Conservation (phyloP, 2,888 invertebrate species). For the Rhagonycha fulva region DNA sequence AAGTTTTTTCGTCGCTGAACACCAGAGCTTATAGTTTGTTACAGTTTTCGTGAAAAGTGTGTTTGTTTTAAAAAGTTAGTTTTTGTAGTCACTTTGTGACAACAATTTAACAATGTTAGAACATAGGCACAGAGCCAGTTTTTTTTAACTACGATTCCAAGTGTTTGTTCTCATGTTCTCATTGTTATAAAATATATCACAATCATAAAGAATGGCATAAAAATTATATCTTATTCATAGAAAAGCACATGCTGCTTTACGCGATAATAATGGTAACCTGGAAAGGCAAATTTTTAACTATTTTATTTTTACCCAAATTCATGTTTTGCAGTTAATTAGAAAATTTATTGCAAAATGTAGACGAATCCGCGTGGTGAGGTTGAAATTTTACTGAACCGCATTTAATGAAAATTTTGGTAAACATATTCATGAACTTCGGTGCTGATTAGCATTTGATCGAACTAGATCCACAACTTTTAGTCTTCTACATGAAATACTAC, state of each 20-base stretch:
- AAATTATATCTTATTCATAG: no score
- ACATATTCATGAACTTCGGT: not conserved
- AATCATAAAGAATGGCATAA: no score
- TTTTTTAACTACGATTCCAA: no score
- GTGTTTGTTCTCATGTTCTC: no score
- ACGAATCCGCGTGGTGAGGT: not conserved
- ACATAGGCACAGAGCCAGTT: not conserved
- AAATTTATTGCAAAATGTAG: not conserved
- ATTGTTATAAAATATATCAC: no score
- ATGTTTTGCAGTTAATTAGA: not conserved
- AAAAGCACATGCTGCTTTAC: no score
- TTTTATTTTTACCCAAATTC: not conserved
- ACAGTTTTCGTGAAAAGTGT: not conserved
- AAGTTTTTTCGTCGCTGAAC: not conserved
- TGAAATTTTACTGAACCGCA: not conserved
- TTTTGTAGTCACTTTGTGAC: not conserved
- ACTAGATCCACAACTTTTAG: not conserved
- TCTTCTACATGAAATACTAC: not conserved
- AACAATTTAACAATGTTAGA: not conserved
- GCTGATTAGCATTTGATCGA: not conserved
- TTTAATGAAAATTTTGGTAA: not conserved
- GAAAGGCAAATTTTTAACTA: not conserved
- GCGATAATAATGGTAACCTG: not conserved
- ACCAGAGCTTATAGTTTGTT: not conserved
- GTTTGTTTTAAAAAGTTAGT: not conserved